Conservation (phyloP, 2,797 vertebrate genomes). For the Phylloscopus collybita region DNA sequence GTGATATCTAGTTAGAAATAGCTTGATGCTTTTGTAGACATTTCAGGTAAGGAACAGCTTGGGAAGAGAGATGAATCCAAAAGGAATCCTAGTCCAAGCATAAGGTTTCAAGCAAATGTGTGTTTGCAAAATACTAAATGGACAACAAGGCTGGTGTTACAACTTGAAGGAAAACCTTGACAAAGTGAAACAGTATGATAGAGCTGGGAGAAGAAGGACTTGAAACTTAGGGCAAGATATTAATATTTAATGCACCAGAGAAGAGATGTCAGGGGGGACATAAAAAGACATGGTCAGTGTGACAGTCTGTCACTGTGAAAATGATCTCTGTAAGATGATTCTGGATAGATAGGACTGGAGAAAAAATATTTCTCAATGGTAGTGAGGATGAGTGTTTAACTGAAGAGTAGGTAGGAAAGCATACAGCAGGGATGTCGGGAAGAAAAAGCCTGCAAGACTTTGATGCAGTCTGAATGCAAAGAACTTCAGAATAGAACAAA, state of each 20-base stretch:
- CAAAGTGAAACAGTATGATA: not conserved
- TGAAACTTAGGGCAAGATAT: not conserved
- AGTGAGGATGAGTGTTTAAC: not conserved
- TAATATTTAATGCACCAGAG: not conserved
- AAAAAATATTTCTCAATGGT: not conserved
- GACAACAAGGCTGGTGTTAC: not conserved
- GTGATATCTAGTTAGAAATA: not conserved
- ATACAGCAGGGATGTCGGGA: not conserved
- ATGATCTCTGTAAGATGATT: not conserved
- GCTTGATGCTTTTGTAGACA: not conserved
- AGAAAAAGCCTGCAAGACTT: not conserved
- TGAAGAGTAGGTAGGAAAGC: not conserved
- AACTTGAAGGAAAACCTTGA: not conserved
- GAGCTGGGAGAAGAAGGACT: not conserved
- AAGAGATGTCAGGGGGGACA: not conserved
- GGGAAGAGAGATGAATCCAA: not conserved
- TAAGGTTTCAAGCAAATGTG: not conserved
- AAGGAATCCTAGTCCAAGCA: not conserved
- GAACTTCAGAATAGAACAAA: not conserved
- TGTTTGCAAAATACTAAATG: not conserved
- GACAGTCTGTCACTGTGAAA: not conserved
- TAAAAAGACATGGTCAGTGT: not conserved
- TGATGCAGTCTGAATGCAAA: not conserved
- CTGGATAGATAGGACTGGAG: not conserved
- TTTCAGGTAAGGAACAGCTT: not conserved